Evolutionary conservation across 1,140 invertebrate species (phyloP).

Genomic region (Probaryconus sp.): DNA sequence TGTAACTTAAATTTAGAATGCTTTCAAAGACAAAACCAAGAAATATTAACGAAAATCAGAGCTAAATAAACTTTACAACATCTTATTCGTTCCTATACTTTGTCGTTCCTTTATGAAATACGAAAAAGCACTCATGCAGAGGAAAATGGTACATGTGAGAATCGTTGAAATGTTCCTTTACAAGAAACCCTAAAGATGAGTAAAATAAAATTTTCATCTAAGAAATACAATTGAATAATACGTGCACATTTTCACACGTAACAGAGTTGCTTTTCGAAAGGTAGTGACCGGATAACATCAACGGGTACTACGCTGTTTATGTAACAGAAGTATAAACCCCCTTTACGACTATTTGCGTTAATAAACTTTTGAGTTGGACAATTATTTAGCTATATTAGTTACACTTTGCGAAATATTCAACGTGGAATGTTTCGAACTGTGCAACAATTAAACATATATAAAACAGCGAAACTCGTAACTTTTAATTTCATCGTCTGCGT

Average conservation of each 20-base stretch:
- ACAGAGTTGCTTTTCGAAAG: too few relatives aligned
- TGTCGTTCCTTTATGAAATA: conserved; percentile 11
- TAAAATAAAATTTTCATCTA: conserved; percentile 37
- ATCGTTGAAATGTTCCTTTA: conserved; percentile 31
- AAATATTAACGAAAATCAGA: conserved; percentile 4
- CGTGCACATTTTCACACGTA: conserved; percentile 36
- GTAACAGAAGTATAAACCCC: too few relatives aligned
- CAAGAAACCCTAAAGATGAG: conserved; percentile 38
- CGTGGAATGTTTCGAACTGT: too few relatives aligned
- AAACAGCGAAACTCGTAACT: too few relatives aligned
- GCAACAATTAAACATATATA: too few relatives aligned
- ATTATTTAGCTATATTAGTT: too few relatives aligned
- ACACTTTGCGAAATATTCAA: too few relatives aligned
- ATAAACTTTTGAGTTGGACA: too few relatives aligned
- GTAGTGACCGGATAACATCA: too few relatives aligned
- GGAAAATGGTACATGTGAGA: conserved; percentile 19
- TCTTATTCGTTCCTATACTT: conserved; percentile 15
- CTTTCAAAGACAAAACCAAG: background rate
- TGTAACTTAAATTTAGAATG: background rate
- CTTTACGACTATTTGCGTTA: too few relatives aligned
- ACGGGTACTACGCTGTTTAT: too few relatives aligned
- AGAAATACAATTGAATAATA: conserved; percentile 45
- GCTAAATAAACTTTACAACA: conserved; percentile 26
- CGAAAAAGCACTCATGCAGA: conserved; percentile 29
- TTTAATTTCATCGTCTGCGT: too few relatives aligned